Evolutionary conservation across 2,797 vertebrate species (phyloP).

Genomic region (Oreochromis grahami): DNA sequence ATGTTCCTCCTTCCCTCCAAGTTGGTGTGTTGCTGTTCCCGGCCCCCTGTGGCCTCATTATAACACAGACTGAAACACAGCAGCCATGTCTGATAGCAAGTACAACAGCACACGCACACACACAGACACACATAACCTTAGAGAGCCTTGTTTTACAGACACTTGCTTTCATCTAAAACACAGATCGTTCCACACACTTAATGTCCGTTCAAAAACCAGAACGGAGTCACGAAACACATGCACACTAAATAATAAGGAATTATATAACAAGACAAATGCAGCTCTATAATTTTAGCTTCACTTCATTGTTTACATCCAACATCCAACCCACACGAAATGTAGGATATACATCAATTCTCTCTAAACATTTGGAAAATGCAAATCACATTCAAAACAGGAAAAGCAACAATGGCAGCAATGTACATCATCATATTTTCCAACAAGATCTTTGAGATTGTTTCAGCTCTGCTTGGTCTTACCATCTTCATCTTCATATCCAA

Average conservation of each 20-base stretch:
- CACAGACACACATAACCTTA: neutral
- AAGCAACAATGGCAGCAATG: neutral
- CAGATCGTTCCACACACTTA: neutral
- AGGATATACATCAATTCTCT: neutral
- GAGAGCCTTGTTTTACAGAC: neutral
- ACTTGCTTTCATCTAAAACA: neutral
- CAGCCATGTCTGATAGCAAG: constrained; percentile 17
- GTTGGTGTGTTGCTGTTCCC: constrained; percentile 14
- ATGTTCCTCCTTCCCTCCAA: neutral
- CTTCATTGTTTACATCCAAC: neutral
- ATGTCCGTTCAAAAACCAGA: neutral
- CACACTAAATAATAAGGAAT: neutral
- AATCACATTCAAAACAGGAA: neutral
- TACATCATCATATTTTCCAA: neutral
- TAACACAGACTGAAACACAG: constrained; percentile 30
- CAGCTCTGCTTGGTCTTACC: neutral
- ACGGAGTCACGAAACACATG: neutral
- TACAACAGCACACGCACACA: neutral
- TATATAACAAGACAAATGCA: neutral
- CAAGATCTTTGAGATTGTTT: neutral
- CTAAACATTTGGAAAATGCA: neutral
- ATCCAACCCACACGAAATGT: neutral
- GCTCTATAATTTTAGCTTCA: neutral
- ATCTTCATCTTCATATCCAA: neutral
- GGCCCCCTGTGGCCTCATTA: constrained; percentile 68